A percentile compares a stretch with the other conserved stretches of the same genome.
Conservation (phyloP, 2,888 invertebrate species). For the Panopea generosa region DNA sequence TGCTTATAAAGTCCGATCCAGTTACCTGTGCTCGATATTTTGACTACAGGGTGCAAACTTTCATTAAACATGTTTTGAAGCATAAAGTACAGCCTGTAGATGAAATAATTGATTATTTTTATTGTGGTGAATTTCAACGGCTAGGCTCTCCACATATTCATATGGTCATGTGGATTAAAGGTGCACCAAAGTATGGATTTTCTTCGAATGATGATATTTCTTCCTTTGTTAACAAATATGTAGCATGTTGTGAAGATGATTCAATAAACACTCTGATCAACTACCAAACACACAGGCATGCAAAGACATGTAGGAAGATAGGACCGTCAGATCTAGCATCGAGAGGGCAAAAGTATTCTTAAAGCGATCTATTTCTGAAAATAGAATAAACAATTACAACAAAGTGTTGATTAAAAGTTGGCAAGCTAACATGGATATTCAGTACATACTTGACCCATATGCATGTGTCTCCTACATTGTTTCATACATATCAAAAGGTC, state of each 20-base stretch:
- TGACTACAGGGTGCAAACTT: slow-evolving; percentile 57
- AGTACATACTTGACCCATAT: slow-evolving; percentile 59
- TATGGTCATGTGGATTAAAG: slow-evolving; percentile 61
- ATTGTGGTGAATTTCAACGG: slow-evolving; percentile 65
- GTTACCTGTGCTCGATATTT: slow-evolving; percentile 68
- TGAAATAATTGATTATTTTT: slow-evolving; percentile 56
- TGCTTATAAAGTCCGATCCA: slow-evolving; percentile 63
- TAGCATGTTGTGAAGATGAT: slow-evolving; percentile 32
- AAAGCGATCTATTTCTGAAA: slow-evolving; percentile 36
- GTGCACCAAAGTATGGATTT: slow-evolving; percentile 48
- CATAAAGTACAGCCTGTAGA: slow-evolving; percentile 41
- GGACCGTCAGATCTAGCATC: slow-evolving; percentile 18
- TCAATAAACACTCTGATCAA: slow-evolving; percentile 33
- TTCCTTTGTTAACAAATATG: slow-evolving; percentile 43
- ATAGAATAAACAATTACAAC: slow-evolving; percentile 58
- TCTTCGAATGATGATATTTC: slow-evolving; percentile 17
- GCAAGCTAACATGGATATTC: slow-evolving; percentile 65
- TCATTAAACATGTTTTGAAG: slow-evolving; percentile 39
- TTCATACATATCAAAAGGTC: slow-evolving; percentile 51
- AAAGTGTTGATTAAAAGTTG: slow-evolving; percentile 37
- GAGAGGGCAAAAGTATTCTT: slow-evolving; percentile 41
- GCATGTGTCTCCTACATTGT: slow-evolving; percentile 63
- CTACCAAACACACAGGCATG: slow-evolving; percentile 60
- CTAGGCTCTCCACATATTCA: slow-evolving; percentile 69
- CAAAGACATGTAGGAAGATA: slow-evolving; percentile 56